Evolutionary conservation across 1,140 invertebrate species (phyloP).

Genomic region (Ceratina australensis): DNA sequence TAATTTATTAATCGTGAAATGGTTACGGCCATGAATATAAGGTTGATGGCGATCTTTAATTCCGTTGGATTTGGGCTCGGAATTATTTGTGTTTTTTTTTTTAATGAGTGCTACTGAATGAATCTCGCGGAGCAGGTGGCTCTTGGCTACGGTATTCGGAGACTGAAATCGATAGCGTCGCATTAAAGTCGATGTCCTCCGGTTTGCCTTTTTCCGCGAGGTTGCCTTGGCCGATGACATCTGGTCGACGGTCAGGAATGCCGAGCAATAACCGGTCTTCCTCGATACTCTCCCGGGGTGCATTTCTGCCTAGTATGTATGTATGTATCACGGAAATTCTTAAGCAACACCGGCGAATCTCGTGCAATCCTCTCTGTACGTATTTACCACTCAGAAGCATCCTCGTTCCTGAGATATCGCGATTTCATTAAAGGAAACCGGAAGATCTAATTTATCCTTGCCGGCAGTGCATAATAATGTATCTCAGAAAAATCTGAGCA

Average conservation of each 20-base stretch:
- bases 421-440: too few relatives aligned
- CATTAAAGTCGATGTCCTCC: conserved; percentile 61
- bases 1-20: not conserved
- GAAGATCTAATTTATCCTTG: too few relatives aligned
- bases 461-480: too few relatives aligned
- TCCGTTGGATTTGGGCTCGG: not conserved
- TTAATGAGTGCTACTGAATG: conserved; percentile 1
- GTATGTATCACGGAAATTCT: conserved; percentile 48
- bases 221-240: conserved; percentile 72
- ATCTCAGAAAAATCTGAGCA: too few relatives aligned
- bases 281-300: conserved; percentile 55
- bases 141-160: conserved; percentile 46
- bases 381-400: too few relatives aligned
- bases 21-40: not conserved
- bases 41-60: not conserved
- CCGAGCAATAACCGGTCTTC: conserved; percentile 71
- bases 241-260: conserved; percentile 72
- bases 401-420: too few relatives aligned
- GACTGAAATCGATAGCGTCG: conserved; percentile 60
- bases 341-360: conserved; percentile 46
- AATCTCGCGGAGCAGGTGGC: conserved; percentile 8
- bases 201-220: conserved; percentile 61
- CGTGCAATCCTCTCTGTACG: conserved; percentile 36
- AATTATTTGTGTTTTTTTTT: not conserved
- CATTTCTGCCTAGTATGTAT: conserved; percentile 57